Evolutionary conservation across 1,140 invertebrate species (phyloP).

Genomic region (Meloidogyne exigua): DNA sequence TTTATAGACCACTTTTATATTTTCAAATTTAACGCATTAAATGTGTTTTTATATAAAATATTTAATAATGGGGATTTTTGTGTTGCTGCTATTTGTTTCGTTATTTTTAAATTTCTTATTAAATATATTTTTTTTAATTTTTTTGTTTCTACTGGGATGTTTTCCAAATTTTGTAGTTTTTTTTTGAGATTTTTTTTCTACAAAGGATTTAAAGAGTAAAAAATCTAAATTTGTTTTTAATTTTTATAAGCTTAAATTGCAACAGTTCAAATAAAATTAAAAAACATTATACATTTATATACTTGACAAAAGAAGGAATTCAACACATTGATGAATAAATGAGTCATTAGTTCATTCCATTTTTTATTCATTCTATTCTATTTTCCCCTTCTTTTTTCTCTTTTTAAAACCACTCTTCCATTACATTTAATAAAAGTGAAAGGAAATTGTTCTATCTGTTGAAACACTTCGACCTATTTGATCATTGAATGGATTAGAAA

Average conservation of each 20-base stretch:
- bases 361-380: not conserved
- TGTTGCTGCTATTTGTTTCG: too few species aligned
- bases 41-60: not conserved
- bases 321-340: not conserved
- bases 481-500: not conserved
- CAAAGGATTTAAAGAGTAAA: too few species aligned
- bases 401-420: not conserved
- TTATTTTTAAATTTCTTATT: too few species aligned
- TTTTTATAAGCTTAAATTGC: not conserved
- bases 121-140: too few species aligned
- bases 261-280: not conserved
- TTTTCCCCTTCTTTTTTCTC: not conserved
- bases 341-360: not conserved
- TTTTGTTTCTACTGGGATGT: too few species aligned
- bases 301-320: not conserved
- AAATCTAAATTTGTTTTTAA: too few species aligned
- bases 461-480: not conserved
- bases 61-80: too few species aligned
- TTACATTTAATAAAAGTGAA: not conserved
- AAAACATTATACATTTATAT: not conserved
- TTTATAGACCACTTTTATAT: not conserved
- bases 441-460: not conserved
- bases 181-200: too few species aligned
- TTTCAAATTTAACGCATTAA: not conserved
- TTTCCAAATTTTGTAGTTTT: too few species aligned